phyloP scores from a whole-genome alignment of 2,888 invertebrate genomes.

The Lomographa bimaculata region DNA sequence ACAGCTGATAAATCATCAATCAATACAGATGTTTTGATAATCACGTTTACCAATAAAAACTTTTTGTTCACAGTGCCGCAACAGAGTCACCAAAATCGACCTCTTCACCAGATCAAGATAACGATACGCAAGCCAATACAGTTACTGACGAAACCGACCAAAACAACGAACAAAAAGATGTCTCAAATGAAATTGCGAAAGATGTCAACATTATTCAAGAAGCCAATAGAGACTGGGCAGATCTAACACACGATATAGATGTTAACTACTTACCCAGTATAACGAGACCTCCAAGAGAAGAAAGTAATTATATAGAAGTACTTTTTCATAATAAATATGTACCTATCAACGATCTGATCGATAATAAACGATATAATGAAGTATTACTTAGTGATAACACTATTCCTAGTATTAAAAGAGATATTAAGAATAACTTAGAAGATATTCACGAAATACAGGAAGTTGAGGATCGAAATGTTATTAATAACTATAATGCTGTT shows the following conservation, averaged over 20 bases:
- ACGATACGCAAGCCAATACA: constrained; percentile 1
- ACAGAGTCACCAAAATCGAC: constrained; percentile 3
- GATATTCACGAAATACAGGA: constrained; percentile 18
- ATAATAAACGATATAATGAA: constrained; percentile 8
- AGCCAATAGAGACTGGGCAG: constrained; percentile 47
- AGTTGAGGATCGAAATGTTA: constrained; percentile 11
- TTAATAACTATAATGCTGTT: constrained; percentile 13
- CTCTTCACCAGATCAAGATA: constrained; percentile 4
- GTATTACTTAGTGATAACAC: no score
- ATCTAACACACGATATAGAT: constrained; percentile 67
- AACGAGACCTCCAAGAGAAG: constrained; percentile 47
- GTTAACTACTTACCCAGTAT: constrained; percentile 57
- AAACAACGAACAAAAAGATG: neutral
- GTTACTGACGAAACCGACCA: neutral
- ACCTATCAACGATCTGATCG: constrained; percentile 43
- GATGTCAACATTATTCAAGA: constrained; percentile 9
- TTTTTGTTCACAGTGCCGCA: constrained; percentile 23
- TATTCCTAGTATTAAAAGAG: constrained; percentile 19
- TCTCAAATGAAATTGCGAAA: constrained; percentile 11
- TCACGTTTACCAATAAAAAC: no score
- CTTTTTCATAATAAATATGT: constrained; percentile 48
- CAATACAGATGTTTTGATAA: no score
- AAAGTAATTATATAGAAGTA: constrained; percentile 57
- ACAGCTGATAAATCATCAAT: no score
- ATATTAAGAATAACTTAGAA: constrained; percentile 7